Base-by-base conservation (phyloP, 2,797 vertebrate genomes). In the Lacerta viridis region DNA sequence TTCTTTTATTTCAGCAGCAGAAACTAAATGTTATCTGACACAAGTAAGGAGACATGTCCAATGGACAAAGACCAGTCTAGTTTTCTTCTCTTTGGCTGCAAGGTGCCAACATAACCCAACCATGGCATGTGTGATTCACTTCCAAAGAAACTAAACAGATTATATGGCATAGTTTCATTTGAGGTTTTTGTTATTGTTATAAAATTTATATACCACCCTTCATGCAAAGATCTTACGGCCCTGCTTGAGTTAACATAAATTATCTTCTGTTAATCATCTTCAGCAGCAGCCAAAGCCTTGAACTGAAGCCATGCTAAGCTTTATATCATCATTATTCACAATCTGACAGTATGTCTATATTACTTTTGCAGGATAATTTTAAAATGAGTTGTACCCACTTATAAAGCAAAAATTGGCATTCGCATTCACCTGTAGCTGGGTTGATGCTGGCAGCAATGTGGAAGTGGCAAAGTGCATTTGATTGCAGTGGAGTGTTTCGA, bases 401-500 rank as follows among this genome's bases (percentile, higher is more conserved):
- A 39, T 2, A 72, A 36, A 25, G 90, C 83, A 27, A 13, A 68
- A 15, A 50, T 20, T 71, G 50, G 5, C 20, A 84, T 9, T 46
- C 0, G 79, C 86, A 66, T 84, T 92, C 89, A 99, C 99, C 99
- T 97, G 99, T 99, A 82, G 98, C 98, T 89, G 99, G 99, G 95
- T 99, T 99, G 95, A 99, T 99, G 96, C 99, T 99, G 95, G 99
- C 99, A 88, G 99, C 98, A 79, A 99, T 99, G 94, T 99, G 99
- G 94, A 99, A 99, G 96, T 99, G 99, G 95, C 99, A 99, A 88
- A 99, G 98, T 41, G 98, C 98, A 85, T 99, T 99, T 92, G 98
- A 98, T 85, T 98, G 98, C 69, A 98, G 94, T 85, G 93, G 93
- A 71, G 93, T 91, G 43, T 92, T 98, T 88, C 97, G 97, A 95